Evolutionary conservation across 1,140 invertebrate genomes (phyloP), one percentile per base, ranked within the genome.

Genomic region (Triops longicaudatus): DNA sequence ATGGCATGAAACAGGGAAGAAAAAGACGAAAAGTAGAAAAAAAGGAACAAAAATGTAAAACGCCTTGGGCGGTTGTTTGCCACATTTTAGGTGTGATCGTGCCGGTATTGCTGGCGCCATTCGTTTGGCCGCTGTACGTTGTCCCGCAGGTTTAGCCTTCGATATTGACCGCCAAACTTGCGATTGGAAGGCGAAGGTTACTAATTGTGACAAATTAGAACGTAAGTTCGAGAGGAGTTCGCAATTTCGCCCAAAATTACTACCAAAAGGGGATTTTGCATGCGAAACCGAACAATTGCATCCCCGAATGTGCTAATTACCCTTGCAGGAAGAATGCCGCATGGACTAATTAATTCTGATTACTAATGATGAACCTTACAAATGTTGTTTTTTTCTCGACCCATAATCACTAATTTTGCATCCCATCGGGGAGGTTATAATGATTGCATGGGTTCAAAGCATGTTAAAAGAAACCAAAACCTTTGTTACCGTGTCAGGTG

Each of bases 171-270:
- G 93, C 82, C 94, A 97, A 85, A 96, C 94, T 79, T 97, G 95
- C 87, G 94, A 96, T 87, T 97, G 94, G 93, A 96, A 95, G 89
- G 90, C 92, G 82, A 91, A 95, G 88, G 94, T 96, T 87, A 93
- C 94, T 89, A 96, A 95, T 90, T 96, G 94, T 88, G 91, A 95
- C 87, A 88, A 90, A 85, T 83, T 92, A 84, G 93, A 95, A 89
- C 95, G 94, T 96, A 93, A 96, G 93, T 91, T 85, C 71, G 12
- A 10, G n/a, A 10, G 44, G 12, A 26, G 7, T 37, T 4, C 7
- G 31, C 31, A 37, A 37, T 2, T n/a, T n/a, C 31, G 31, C 31
- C 2, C 2, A 37, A 7, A 37, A 37, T 37, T 37, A 37, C 31
- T 37, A 37, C 7, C 31, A 37, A 37, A 37, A 4, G 31, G 31